phyloP scores from a whole-genome alignment of 2,113 vertebrate species.

The Cervus canadensis region DNA sequence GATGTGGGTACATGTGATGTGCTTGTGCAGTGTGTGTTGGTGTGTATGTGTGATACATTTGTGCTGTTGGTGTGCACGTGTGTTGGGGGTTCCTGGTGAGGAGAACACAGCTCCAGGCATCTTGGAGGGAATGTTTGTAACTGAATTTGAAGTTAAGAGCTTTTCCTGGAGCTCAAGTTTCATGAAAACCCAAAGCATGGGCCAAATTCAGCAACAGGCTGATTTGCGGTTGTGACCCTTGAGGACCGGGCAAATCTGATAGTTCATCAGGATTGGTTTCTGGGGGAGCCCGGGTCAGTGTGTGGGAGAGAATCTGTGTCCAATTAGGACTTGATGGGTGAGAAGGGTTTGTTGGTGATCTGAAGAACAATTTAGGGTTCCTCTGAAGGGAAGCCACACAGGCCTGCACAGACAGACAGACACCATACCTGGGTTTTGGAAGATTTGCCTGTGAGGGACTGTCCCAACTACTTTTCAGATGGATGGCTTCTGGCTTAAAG shows the following conservation, averaged over 20 bases:
- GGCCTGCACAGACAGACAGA: background rate
- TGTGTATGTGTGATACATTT: background rate
- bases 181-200: constrained; percentile 31
- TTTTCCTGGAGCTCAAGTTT: constrained; percentile 57
- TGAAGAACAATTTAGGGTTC: constrained; percentile 30
- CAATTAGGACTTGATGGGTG: constrained; percentile 53
- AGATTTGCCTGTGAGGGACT: background rate
- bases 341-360: constrained; percentile 28
- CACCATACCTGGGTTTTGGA: background rate
- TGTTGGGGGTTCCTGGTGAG: background rate
- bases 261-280: constrained; percentile 60
- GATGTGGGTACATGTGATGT: background rate
- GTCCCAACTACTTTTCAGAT: background rate
- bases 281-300: constrained; percentile 13
- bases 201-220: constrained; percentile 68
- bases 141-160: constrained; percentile 24
- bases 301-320: constrained; percentile 64
- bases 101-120: constrained; percentile 1
- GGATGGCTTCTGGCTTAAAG: background rate
- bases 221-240: constrained; percentile 63
- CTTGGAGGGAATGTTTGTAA: constrained; percentile 38
- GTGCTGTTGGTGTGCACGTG: background rate
- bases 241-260: constrained; percentile 60
- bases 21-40: background rate
- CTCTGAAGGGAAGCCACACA: constrained; percentile 35